A percentile compares a stretch with the other conserved stretches of the same genome.
phyloP scores from a whole-genome alignment of 2,113 vertebrate species.

The Cochlearius cochlearius region DNA sequence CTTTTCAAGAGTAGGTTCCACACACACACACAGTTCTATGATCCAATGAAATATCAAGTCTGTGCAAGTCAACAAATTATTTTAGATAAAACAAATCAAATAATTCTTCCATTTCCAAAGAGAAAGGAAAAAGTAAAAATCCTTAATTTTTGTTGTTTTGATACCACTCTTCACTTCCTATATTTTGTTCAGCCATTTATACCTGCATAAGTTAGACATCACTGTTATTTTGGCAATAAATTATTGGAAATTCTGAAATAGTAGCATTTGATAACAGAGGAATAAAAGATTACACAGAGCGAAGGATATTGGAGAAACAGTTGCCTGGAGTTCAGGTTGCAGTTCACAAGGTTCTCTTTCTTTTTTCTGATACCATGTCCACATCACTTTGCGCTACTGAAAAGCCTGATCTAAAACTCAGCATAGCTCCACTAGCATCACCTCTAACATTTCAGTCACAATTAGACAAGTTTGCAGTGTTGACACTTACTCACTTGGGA shows the following conservation, averaged over 20 bases:
- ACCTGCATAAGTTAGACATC: neutral
- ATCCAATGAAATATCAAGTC: neutral
- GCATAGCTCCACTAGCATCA: neutral
- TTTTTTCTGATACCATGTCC: fast-evolving
- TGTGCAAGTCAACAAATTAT: neutral
- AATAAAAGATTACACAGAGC: neutral
- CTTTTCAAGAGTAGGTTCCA: neutral
- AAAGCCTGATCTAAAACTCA: neutral
- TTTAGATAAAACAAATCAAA: neutral
- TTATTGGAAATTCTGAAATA: neutral
- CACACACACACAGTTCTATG: neutral
- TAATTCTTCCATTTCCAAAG: neutral
- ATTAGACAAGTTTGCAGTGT: neutral
- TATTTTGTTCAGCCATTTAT: neutral
- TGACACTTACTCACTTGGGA: neutral
- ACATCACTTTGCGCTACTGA: no score
- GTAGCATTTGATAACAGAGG: neutral
- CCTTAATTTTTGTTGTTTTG: fast-evolving
- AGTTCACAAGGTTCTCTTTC: neutral
- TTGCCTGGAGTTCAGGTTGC: neutral
- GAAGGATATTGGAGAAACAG: neutral
- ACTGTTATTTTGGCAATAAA: neutral
- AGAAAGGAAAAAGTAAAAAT: neutral
- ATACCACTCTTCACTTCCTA: neutral
- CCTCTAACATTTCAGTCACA: neutral